phyloP scores from a whole-genome alignment of 2,888 invertebrate species.

The Pachydiplax longipennis region DNA sequence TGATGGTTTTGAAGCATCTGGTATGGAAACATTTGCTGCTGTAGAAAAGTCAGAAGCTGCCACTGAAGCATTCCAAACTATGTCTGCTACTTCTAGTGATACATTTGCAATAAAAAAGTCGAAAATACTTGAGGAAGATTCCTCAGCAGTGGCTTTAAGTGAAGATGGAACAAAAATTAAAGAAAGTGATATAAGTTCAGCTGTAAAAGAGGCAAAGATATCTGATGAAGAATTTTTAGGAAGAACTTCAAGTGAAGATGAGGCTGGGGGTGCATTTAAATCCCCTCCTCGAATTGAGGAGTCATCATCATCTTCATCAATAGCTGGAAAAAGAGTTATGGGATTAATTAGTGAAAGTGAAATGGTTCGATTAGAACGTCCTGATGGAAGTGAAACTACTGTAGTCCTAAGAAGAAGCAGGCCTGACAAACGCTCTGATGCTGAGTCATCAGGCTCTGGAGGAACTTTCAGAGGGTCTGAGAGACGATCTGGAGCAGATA shows the following conservation, averaged over 20 bases:
- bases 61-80: conserved; percentile 49
- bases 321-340: conserved; percentile 49
- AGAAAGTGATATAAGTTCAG: conserved; percentile 18
- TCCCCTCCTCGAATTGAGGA: conserved; percentile 63
- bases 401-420: conserved; percentile 49
- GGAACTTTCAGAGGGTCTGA: conserved; percentile 60
- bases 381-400: conserved; percentile 53
- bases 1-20: conserved; percentile 50
- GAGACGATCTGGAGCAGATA: conserved; percentile 78
- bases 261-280: conserved; percentile 59
- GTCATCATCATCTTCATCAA: conserved; percentile 60
- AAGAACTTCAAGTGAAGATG: conserved; percentile 61
- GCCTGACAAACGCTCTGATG: conserved; percentile 52
- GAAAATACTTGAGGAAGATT: conserved; percentile 45
- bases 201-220: conserved; percentile 47
- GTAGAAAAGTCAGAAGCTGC: conserved; percentile 49
- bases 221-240: conserved; percentile 56
- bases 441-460: conserved; percentile 57
- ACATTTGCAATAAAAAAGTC: conserved; percentile 46
- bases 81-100: background rate
- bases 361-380: conserved; percentile 54
- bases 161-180: conserved; percentile 23
- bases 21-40: conserved; percentile 49
- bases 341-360: conserved; percentile 57
- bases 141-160: background rate